Percentiles rank a stretch among this genome's conserved stretches.
Conservation (phyloP, 2,113 vertebrate genomes). For the Coregonus clupeaformis region DNA sequence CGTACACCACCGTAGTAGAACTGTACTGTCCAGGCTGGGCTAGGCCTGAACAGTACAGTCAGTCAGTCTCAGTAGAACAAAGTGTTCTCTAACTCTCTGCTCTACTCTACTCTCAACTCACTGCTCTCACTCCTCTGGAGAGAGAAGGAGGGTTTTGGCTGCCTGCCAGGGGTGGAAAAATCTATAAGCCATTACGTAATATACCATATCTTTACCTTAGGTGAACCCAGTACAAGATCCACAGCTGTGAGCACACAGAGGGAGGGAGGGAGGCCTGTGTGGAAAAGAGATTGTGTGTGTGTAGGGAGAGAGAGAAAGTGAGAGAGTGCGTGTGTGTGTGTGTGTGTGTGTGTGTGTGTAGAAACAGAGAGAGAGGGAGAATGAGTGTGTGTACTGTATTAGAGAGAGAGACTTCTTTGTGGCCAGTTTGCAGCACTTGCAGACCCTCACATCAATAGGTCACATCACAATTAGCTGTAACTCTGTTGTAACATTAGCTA, state of each 20-base stretch:
- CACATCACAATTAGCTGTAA: conserved; percentile 45
- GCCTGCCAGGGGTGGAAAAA: conserved; percentile 72
- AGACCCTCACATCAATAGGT: conserved; percentile 57
- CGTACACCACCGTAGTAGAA: too few species aligned
- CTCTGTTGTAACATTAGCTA: conserved; percentile 25
- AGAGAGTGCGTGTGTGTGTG: conserved; percentile 21
- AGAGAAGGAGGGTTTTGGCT: conserved; percentile 49
- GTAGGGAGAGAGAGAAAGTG: too few species aligned
- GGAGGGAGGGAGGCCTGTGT: conserved; percentile 20
- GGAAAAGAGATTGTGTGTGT: conserved; percentile 9
- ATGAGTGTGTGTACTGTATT: neutral
- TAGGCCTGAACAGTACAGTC: conserved; percentile 27
- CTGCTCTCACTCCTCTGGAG: conserved; percentile 18
- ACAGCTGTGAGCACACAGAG: conserved; percentile 63
- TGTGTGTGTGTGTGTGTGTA: conserved; percentile 14
- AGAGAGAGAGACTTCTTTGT: conserved; percentile 43
- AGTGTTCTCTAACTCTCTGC: conserved; percentile 63
- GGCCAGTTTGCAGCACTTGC: conserved; percentile 39
- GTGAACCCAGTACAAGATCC: conserved; percentile 68
- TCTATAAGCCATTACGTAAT: conserved; percentile 78
- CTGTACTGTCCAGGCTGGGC: too few species aligned
- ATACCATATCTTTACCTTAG: conserved; percentile 77
- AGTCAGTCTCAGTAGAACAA: conserved; percentile 67
- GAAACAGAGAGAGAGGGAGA: neutral
- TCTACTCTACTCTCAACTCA: neutral